A percentile compares a stretch with the other conserved stretches of the same genome.
Conservation (phyloP, 2,888 invertebrate species). For the Caenorhabditis sp. region DNA sequence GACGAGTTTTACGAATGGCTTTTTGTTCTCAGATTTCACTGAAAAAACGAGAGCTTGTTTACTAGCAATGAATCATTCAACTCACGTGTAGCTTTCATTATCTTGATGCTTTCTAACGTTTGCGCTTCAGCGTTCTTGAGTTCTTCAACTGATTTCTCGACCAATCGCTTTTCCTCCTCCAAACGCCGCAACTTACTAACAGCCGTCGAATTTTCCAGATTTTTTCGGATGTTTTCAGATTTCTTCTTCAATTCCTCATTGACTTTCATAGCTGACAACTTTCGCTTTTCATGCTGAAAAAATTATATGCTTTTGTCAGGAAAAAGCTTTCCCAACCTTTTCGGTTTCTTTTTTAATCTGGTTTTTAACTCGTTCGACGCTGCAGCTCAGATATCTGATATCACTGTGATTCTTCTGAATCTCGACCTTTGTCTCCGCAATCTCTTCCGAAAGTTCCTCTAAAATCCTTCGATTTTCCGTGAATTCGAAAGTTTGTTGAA, state of each 20-base stretch:
- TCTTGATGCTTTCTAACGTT: conserved; percentile 12
- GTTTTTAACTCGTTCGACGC: background rate
- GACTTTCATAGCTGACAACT: background rate
- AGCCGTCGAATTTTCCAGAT: conserved; percentile 20
- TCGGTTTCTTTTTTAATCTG: background rate
- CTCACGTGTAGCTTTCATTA: conserved; percentile 20
- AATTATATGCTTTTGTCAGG: conserved; percentile 4
- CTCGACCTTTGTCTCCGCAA: conserved; percentile 16
- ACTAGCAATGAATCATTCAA: background rate
- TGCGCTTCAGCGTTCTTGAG: conserved; percentile 3
- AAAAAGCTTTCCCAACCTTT: background rate
- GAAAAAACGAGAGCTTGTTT: background rate
- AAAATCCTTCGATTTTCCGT: conserved; percentile 16
- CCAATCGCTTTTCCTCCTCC: conserved; percentile 23
- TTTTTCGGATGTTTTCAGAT: conserved; percentile 10
- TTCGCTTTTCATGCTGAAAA: conserved; percentile 7
- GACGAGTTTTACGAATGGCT: conserved; percentile 19
- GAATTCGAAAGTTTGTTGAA: conserved; percentile 7
- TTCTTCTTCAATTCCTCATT: conserved; percentile 4
- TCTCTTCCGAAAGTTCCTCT: conserved; percentile 13
- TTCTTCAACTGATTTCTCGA: conserved; percentile 13
- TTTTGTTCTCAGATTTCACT: conserved; percentile 31
- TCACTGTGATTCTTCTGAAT: conserved; percentile 4
- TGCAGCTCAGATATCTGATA: background rate
- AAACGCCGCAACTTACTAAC: conserved; percentile 15